Conservation (phyloP, 2,888 invertebrate species). For the Polia nebulosa region DNA sequence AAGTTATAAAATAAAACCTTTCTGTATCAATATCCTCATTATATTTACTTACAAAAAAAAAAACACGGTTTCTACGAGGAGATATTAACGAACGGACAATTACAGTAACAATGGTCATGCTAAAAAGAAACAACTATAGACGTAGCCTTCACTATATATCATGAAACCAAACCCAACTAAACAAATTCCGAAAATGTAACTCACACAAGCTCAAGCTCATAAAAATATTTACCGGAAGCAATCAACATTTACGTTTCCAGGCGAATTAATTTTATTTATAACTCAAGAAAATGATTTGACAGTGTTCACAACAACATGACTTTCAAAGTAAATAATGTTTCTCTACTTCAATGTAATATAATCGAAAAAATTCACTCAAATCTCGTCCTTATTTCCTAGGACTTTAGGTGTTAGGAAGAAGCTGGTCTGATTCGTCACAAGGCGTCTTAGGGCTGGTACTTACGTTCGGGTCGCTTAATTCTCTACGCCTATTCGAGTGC, state of each 20-base stretch:
- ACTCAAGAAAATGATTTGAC: constrained; percentile 6
- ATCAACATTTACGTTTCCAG: neutral
- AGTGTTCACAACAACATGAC: constrained; percentile 22
- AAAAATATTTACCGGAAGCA: neutral
- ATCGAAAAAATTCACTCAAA: neutral
- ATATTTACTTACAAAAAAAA: neutral
- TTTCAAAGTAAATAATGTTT: constrained; percentile 20
- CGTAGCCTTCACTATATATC: fast-evolving
- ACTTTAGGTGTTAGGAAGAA: neutral
- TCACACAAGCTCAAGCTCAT: no score
- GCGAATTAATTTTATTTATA: constrained; percentile 8
- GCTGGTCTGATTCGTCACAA: constrained; percentile 20
- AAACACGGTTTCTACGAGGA: neutral
- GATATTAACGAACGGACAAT: neutral
- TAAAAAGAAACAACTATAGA: neutral
- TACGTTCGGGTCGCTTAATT: constrained; percentile 33
- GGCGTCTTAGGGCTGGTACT: constrained; percentile 11
- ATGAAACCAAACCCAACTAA: neutral
- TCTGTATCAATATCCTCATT: neutral
- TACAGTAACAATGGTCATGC: no score
- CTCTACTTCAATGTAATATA: constrained; percentile 5
- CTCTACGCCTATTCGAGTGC: constrained; percentile 12
- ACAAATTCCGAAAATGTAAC: neutral
- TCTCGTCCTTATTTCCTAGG: constrained; percentile 8
- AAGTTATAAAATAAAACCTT: neutral